These are phyloP conservation scores for Lathamus discolor DNA, from an alignment of 2,113 vertebrate species.

Conservation along the genomic window DNA sequence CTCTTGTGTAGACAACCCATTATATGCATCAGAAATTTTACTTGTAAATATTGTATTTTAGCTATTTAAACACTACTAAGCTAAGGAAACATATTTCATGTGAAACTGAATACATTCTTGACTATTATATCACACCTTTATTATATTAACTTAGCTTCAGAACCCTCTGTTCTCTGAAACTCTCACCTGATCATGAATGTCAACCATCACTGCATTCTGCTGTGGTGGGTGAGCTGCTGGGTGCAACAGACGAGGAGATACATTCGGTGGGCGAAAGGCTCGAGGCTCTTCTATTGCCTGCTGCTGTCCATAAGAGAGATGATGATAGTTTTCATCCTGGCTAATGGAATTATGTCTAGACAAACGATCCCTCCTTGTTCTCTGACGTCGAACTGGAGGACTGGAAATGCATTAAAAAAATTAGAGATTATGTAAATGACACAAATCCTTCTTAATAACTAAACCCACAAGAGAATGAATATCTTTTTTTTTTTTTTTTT, in stretches of 20 bases:
- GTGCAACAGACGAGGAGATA: conserved; percentile 91
- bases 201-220: conserved; percentile 91
- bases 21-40: not conserved
- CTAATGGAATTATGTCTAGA: conserved; percentile 84
- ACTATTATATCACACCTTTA: not conserved
- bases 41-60: not conserved
- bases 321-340: conserved; percentile 94
- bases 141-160: not conserved
- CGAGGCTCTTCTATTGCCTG: conserved; percentile 91
- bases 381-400: conserved; percentile 91
- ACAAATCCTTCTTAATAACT: not conserved
- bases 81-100: not conserved
- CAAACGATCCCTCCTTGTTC: conserved; percentile 89
- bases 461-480: not conserved
- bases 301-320: conserved; percentile 87
- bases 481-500: not conserved
- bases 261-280: conserved; percentile 91
- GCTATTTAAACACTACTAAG: not conserved
- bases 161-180: not conserved
- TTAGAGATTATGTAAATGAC: not conserved
- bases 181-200: conserved; percentile 93
- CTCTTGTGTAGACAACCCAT: not conserved
- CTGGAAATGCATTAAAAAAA: conserved; percentile 70
- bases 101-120: not conserved
- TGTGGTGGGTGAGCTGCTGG: conserved; percentile 90